Conservation (phyloP, 1,140 invertebrate species). For the Gryon sp. region DNA sequence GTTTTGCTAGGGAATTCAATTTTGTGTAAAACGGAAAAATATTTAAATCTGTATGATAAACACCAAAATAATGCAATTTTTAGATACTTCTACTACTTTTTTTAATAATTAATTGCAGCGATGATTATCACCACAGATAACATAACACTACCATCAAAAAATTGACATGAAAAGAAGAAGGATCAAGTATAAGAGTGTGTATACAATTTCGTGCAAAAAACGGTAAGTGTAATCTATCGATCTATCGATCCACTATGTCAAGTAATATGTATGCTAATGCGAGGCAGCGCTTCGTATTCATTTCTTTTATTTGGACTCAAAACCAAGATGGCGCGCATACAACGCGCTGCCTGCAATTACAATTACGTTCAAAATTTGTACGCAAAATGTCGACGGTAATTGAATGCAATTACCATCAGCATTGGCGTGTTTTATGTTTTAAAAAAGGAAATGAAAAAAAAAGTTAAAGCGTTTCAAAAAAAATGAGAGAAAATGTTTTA, state of each 20-base stretch:
- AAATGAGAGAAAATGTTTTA: neutral
- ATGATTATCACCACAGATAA: too few species aligned
- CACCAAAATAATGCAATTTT: too few species aligned
- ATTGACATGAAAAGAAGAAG: conserved; percentile 32
- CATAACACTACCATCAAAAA: conserved; percentile 18
- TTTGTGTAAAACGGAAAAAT: too few species aligned
- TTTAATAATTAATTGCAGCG: too few species aligned
- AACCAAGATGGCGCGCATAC: conserved; percentile 6
- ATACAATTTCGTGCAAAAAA: conserved; percentile 45
- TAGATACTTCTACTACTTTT: too few species aligned
- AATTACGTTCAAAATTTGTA: too few species aligned
- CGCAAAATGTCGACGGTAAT: too few species aligned
- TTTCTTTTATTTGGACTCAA: too few species aligned
- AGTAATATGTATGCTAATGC: conserved; percentile 43
- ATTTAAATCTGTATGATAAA: too few species aligned
- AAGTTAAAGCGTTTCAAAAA: neutral
- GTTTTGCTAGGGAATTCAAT: too few species aligned
- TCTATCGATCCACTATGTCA: conserved; percentile 63
- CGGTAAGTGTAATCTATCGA: conserved; percentile 56
- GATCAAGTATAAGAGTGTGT: conserved; percentile 15
- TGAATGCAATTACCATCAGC: too few species aligned
- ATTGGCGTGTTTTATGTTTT: neutral
- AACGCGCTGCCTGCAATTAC: conserved; percentile 32
- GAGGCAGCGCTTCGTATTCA: conserved; percentile 27
- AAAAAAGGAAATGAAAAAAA: too few species aligned